Evolutionary conservation across 2,888 invertebrate genomes (phyloP).

Genomic region (Phanerotoma sp.): DNA sequence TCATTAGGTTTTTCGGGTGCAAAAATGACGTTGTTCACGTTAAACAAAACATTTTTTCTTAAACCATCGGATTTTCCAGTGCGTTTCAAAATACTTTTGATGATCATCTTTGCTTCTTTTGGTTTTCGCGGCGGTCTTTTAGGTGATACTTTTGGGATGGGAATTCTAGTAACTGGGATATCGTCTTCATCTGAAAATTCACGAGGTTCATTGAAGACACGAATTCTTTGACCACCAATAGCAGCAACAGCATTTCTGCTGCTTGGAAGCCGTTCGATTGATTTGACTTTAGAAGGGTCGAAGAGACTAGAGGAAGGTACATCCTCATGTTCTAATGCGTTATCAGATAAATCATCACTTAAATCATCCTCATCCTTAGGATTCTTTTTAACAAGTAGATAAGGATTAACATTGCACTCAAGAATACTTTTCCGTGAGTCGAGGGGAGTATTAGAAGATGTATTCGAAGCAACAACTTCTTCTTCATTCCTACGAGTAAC

Average conservation of each 20-base stretch:
- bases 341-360: constrained; percentile 56
- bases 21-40: constrained; percentile 54
- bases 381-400: constrained; percentile 70
- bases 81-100: constrained; percentile 51
- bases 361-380: constrained; percentile 49
- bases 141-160: constrained; percentile 61
- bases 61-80: constrained; percentile 40
- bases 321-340: constrained; percentile 37
- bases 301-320: constrained; percentile 43
- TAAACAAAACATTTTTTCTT: constrained; percentile 52
- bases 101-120: constrained; percentile 56
- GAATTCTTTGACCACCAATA: constrained; percentile 70
- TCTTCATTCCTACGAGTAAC: constrained; percentile 28
- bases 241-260: constrained; percentile 56
- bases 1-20: constrained; percentile 51
- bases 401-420: constrained; percentile 83
- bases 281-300: constrained; percentile 54
- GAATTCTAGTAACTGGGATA: constrained; percentile 44
- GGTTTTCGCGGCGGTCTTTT: constrained; percentile 65
- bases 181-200: constrained; percentile 44
- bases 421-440: constrained; percentile 67
- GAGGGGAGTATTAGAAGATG: constrained; percentile 13
- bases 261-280: constrained; percentile 53
- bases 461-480: constrained; percentile 23
- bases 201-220: constrained; percentile 63